Percentiles rank a stretch among this genome's conserved stretches.
Evolutionary conservation across 2,113 vertebrate species (phyloP).

Genomic region (Istiophorus platypterus): DNA sequence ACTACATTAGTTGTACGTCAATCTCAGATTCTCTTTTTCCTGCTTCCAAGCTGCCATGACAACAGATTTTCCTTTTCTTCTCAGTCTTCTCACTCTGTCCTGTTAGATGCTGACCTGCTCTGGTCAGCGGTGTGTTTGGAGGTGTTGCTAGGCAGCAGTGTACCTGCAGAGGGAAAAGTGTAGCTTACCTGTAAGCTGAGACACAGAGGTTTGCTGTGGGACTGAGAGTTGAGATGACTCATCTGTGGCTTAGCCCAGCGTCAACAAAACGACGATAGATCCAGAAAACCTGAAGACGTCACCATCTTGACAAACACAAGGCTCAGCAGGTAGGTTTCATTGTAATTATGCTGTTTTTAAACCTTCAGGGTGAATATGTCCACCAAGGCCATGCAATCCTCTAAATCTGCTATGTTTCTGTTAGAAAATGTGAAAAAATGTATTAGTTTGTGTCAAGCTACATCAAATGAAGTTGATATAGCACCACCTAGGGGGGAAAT

Average conservation of each 20-base stretch:
- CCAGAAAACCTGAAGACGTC: neutral
- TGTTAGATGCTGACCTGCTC: neutral
- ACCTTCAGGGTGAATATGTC: neutral
- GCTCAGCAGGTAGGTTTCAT: conserved; percentile 48
- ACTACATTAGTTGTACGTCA: neutral
- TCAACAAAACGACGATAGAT: neutral
- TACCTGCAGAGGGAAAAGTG: conserved; percentile 43
- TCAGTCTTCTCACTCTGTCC: neutral
- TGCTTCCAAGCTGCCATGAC: neutral
- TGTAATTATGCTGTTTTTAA: neutral
- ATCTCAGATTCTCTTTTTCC: neutral
- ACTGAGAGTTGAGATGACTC: conserved; percentile 14
- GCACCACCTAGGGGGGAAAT: neutral
- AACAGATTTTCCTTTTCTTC: neutral
- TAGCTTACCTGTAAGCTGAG: conserved; percentile 62
- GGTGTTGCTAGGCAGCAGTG: conserved; percentile 56
- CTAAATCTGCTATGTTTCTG: neutral
- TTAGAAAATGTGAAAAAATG: neutral
- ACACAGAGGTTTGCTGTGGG: conserved; percentile 2
- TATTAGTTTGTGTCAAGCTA: neutral
- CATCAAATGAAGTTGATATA: neutral
- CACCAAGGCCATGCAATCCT: neutral
- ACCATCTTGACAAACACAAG: neutral
- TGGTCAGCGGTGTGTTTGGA: conserved; percentile 19
- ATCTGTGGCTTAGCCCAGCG: neutral